A percentile compares a stretch with the other conserved stretches of the same genome.
phyloP scores from a whole-genome alignment of 1,140 invertebrate species.

The Drosophila rhopaloa region DNA sequence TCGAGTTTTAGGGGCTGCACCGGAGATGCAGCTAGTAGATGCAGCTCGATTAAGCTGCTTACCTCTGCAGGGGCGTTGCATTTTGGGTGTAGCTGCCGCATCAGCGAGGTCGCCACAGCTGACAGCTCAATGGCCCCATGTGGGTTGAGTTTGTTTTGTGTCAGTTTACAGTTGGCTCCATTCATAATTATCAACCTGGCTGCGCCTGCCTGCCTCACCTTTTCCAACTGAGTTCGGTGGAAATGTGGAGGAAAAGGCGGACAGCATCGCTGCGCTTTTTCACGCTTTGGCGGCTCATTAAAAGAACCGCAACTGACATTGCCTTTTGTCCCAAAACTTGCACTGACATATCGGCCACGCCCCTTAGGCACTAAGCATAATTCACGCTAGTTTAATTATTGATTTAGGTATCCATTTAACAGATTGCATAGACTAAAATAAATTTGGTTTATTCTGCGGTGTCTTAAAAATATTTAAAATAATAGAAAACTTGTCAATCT shows the following conservation, averaged over 20 bases:
- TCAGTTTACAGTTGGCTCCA: conserved; percentile 76
- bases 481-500: neutral
- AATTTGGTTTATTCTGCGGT: too few relatives aligned
- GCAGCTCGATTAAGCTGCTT: conserved; percentile 77
- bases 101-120: conserved; percentile 71
- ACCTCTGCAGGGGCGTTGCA: conserved; percentile 73
- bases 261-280: conserved; percentile 69
- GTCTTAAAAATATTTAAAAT: too few relatives aligned
- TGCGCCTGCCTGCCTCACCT: conserved; percentile 21
- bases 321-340: conserved; percentile 51
- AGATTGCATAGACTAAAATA: too few relatives aligned
- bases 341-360: conserved; percentile 21
- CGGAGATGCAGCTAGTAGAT: conserved; percentile 39
- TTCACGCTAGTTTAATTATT: neutral
- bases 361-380: conserved; percentile 12
- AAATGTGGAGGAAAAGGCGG: conserved; percentile 3
- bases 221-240: conserved; percentile 16
- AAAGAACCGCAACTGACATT: conserved; percentile 59
- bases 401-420: too few relatives aligned
- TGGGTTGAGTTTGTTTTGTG: conserved; percentile 70
- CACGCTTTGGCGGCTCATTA: conserved; percentile 82
- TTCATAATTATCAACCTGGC: conserved; percentile 76
- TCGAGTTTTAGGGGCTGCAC: conserved; percentile 36
- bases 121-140: conserved; percentile 73
- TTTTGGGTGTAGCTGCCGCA: conserved; percentile 81